Evolutionary conservation across 1,140 invertebrate genomes (phyloP).

Genomic region (Magallana gigas): DNA sequence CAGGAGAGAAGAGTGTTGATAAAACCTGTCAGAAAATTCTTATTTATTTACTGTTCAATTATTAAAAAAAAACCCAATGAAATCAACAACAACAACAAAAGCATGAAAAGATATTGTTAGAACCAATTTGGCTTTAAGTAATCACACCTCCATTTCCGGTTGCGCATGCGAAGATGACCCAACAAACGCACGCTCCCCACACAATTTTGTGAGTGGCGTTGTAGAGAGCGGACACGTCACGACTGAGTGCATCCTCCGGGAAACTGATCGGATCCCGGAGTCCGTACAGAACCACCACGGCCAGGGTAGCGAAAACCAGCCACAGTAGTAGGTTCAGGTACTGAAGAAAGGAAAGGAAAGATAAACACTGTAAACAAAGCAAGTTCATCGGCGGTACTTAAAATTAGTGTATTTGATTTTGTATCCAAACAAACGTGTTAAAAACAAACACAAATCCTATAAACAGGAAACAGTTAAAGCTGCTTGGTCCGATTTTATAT

Average conservation of each 20-base stretch:
- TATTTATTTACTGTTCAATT: neutral
- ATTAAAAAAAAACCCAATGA: too few relatives aligned
- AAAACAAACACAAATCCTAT: too few relatives aligned
- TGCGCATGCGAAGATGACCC: slow-evolving; percentile 62
- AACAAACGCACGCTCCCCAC: slow-evolving; percentile 74
- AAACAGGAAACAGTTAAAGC: too few relatives aligned
- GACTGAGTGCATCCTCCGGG: slow-evolving; percentile 40
- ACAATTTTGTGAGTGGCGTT: slow-evolving; percentile 72
- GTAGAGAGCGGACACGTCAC: slow-evolving; percentile 67
- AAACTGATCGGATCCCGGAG: slow-evolving; percentile 45
- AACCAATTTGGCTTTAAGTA: too few relatives aligned
- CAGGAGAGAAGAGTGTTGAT: slow-evolving; percentile 88
- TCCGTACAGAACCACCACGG: slow-evolving; percentile 60
- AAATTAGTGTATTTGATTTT: too few relatives aligned
- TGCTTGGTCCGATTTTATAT: too few relatives aligned
- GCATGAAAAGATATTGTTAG: too few relatives aligned
- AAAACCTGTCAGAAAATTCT: slow-evolving; percentile 79
- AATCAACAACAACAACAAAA: too few relatives aligned
- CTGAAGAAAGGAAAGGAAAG: slow-evolving; percentile 30
- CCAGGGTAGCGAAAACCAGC: slow-evolving; percentile 40
- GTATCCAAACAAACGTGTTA: too few relatives aligned
- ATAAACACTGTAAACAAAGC: neutral
- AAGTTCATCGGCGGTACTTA: too few relatives aligned
- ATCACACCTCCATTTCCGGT: slow-evolving; percentile 63
- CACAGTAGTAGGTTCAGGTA: slow-evolving; percentile 49